Evolutionary conservation across 2,888 invertebrate species (phyloP).

Genomic region (Pachycephus smyrnensis): DNA sequence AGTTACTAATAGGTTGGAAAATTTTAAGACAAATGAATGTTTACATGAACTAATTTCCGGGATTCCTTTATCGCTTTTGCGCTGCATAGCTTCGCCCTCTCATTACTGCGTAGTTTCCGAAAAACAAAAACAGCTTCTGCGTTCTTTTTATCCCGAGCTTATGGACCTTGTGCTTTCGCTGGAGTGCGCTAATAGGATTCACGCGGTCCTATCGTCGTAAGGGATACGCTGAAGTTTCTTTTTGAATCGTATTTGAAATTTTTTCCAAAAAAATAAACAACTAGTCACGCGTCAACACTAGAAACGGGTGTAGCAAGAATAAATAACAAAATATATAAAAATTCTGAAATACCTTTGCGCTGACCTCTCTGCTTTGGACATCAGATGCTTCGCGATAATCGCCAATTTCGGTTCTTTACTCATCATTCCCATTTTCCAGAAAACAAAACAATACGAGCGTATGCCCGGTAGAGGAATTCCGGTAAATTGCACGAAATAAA

Average conservation of each 20-base stretch:
- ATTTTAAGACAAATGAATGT: background rate
- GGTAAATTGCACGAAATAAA: background rate
- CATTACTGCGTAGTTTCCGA: background rate
- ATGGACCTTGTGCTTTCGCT: too few relatives aligned
- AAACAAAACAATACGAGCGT: background rate
- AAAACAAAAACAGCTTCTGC: background rate
- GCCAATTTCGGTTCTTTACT: conserved; percentile 19
- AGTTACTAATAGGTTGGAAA: background rate
- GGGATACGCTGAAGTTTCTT: too few relatives aligned
- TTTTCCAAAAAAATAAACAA: background rate
- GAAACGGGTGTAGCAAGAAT: background rate
- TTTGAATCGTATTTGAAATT: background rate
- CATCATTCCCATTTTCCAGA: conserved; percentile 7
- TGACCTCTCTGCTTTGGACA: conserved; percentile 20
- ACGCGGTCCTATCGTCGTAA: background rate
- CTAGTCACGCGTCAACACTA: background rate
- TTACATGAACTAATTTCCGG: background rate
- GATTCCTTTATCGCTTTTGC: background rate
- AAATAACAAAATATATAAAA: background rate
- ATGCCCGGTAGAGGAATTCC: background rate
- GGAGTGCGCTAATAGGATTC: background rate
- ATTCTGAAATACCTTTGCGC: background rate
- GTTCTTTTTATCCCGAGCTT: background rate
- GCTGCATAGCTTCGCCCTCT: background rate
- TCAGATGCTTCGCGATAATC: conserved; percentile 20